Base-by-base conservation (phyloP, 2,888 invertebrate genomes). In the Oegoconia quadripuncta region DNA sequence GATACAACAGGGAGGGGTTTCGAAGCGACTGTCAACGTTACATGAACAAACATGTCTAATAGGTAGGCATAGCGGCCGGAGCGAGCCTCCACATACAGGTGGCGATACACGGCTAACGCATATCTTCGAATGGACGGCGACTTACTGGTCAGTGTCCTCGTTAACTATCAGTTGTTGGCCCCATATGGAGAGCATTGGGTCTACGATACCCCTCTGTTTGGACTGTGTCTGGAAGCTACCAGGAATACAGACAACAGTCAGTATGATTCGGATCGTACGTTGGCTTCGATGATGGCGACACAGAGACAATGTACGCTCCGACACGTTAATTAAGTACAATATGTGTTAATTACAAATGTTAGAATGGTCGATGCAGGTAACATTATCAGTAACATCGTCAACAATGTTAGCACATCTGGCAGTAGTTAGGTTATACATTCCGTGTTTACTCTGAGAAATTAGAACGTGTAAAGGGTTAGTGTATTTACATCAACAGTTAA, bases 111-210 rank as follows among this genome's bases (percentile, higher is more conserved):
- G 70, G 61, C 67, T 59, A 61, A 60, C 61, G 72, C 72, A 69
- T 57, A 72, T 76, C 76, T 64, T 64, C 64, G 78, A 60, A 59
- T 57, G 55, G 64, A 60, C 72, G 68, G 63, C 69, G 73, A 95
- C 96, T 95, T 95, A 97, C 96, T 96, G 96, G 91, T 95, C 95
- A 83, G 96, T 95, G 91, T 97, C 96, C 93, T 96, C 96, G 93
- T 95, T 96, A 89, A 96, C 95, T 91, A 96, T 95, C 91, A 96
- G 95, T 93, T 96, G 96, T 91, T 97, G 96, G 90, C 96, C 97
- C 97, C 97, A 97, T 91, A 97, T 97, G 90, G 95, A 95, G 91
- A 97, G 95, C 96, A 97, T 96, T 90, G 96, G 97, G 92, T 97
- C 96, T 93, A 96, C 95, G 92, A 96, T 95, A 92, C 96, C 96